Base-by-base conservation (phyloP, 2,888 invertebrate genomes). In the Scrobipalpa costella region DNA sequence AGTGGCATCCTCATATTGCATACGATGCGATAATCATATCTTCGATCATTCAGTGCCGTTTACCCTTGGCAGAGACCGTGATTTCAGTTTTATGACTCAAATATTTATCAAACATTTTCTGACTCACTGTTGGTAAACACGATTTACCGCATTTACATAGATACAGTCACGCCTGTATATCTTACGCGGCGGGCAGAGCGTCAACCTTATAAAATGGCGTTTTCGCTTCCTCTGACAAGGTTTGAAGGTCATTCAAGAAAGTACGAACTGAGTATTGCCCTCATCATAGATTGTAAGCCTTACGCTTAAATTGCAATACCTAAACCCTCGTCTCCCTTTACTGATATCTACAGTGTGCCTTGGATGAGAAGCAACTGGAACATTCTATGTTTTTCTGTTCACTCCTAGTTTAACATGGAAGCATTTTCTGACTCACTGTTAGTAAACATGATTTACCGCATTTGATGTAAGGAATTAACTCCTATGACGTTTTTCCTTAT, bases 41-140 rank as follows among this genome's bases (percentile, higher is more conserved):
- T 47, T 15, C 49, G 34, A 60, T 60, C 60, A 60, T 60, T 27
- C 49, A 60, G 60, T 49, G 49, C 34, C 47, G 49, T 47, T 49
- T 60, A 60, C 60, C 60, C 60, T 60, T 60, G 60, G 17, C 60
- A 60, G 5, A 58, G 58, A 58, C 58, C 58, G 58, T 60, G 60
- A 60, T 60, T 60, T 49, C 60, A 60, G 34, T 21, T 58, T 58
- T 33, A 33, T 52, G 21, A 27, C 33, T 27, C 55, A 55, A 34
- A 34, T 13, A 21, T 49, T 19, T 27, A 9, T 8, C n/a, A 11
- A 49, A 49, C 21, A 19, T 49, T 49, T 52, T 21, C 21, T 52
- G 57, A 34, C 13, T 57, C 57, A 57, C 15, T 7, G 9, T 7
- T 47, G 1, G n/a, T 47, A 11, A 13, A n/a, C 7, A 15, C n/a